Evolutionary conservation across 2,888 invertebrate species (phyloP), one percentile per base, ranked within the genome.

Genomic region (Watsonalla cultraria): DNA sequence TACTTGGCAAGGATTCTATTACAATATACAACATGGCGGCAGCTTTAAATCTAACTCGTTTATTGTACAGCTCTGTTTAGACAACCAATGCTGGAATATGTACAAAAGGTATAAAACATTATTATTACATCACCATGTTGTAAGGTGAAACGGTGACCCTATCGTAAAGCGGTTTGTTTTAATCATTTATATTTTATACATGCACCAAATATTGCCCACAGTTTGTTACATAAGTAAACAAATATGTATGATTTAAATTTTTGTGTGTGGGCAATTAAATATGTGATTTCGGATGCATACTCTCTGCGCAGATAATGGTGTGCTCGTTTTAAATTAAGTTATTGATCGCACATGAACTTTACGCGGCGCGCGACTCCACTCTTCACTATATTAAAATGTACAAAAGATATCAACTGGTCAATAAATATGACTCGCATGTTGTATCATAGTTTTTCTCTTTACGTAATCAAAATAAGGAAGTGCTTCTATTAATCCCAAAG

Each of bases 401-500:
- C 45, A 55, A 46, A 45, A n/a, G 42, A 53, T 52, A 45, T 53
- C 51, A 42, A 54, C 33, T 45, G 58, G 49, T 51, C 15, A 52
- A 45, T 54, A 46, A 45, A 50, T 50, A 51, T 47, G 34, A 50
- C 46, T 51, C 55, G 42, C 47, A 45, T 33, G 13, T 47, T 50
- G 47, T 56, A 24, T 24, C 24, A 24, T 24, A 24, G 4, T 24
- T 24, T 24, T 24, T 24, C 24, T 24, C 24, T 24, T n/a, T 24
- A 24, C 24, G 24, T 24, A 24, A 24, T 24, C 2, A 24, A 24
- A 50, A 42, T 37, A 37, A 52, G 52, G 47, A 54, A 54, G 58
- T 54, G 55, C 54, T 63, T 59, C 58, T 58, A 70, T 61, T 65
- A 70, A 76, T 73, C 74, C 79, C 83, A 80, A 82, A 81, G 80